These are phyloP conservation scores for Ophion ellenae DNA, from an alignment of 2,888 invertebrate genomes.

Conservation along the genomic window DNA sequence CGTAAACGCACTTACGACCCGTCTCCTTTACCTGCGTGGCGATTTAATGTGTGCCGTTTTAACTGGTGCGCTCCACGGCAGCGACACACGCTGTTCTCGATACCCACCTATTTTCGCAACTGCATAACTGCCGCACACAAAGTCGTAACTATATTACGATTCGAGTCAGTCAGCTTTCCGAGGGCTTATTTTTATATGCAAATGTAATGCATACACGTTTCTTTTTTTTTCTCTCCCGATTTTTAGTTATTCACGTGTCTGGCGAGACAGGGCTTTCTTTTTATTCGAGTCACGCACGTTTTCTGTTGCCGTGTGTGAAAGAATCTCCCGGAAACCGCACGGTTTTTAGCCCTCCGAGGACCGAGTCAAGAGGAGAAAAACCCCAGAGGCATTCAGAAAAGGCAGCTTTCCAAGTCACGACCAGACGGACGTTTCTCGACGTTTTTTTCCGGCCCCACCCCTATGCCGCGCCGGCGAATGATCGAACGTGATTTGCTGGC, in stretches of 20 bases:
- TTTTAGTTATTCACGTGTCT: constrained; percentile 50
- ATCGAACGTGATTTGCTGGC: not conserved
- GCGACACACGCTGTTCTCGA: constrained; percentile 38
- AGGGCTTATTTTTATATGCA: constrained; percentile 74
- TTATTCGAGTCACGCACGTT: constrained; percentile 68
- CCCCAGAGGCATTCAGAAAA: constrained; percentile 56
- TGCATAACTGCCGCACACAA: constrained; percentile 57
- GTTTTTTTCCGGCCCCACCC: constrained; percentile 3
- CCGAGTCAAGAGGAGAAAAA: constrained; percentile 35
- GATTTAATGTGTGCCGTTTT: constrained; percentile 19
- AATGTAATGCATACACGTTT: constrained; percentile 75
- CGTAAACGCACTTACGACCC: constrained; percentile 1
- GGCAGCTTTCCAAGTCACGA: constrained; percentile 61
- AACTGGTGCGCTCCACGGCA: constrained; percentile 46
- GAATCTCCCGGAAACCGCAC: constrained; percentile 60
- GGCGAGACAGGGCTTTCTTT: constrained; percentile 33
- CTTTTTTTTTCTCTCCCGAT: constrained; percentile 14
- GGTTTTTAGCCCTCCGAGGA: constrained; percentile 55
- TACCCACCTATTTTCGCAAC: constrained; percentile 61
- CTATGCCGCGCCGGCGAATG: not conserved
- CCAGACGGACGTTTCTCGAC: constrained; percentile 25
- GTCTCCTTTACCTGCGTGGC: not conserved
- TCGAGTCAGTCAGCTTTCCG: constrained; percentile 44
- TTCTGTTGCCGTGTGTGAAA: constrained; percentile 54
- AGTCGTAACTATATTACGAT: constrained; percentile 44